Conservation (phyloP, 2,113 vertebrate species). For the Acanthochromis polyacanthus region DNA sequence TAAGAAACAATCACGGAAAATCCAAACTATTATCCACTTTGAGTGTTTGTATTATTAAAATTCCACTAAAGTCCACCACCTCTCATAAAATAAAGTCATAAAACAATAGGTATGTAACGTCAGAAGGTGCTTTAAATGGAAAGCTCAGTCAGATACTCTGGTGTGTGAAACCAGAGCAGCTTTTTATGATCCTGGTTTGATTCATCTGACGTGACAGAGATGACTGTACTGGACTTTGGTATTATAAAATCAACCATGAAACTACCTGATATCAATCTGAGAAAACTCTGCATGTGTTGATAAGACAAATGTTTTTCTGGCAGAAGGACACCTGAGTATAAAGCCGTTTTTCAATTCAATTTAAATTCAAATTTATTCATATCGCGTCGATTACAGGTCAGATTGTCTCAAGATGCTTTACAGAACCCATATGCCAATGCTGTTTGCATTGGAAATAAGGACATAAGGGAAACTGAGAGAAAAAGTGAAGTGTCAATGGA, state of each 20-base stretch:
- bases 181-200: conserved; percentile 28
- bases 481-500: neutral
- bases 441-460: neutral
- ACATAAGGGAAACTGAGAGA: neutral
- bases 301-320: neutral
- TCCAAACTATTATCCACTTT: too few species aligned
- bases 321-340: neutral
- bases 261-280: conserved; percentile 12
- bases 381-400: too few species aligned
- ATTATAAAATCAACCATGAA: neutral
- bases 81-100: too few species aligned
- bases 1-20: too few species aligned
- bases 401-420: too few species aligned
- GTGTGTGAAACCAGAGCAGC: conserved; percentile 18
- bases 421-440: too few species aligned
- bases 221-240: neutral
- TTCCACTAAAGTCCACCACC: neutral
- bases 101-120: too few species aligned
- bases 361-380: too few species aligned
- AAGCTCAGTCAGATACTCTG: conserved; percentile 5
- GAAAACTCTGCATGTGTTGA: neutral
- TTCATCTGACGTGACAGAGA: conserved; percentile 11
- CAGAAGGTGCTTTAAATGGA: neutral
- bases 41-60: too few species aligned
- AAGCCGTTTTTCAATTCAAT: too few species aligned